Conservation (phyloP, 1,140 invertebrate species). For the Caenorhabditis brenneri region DNA sequence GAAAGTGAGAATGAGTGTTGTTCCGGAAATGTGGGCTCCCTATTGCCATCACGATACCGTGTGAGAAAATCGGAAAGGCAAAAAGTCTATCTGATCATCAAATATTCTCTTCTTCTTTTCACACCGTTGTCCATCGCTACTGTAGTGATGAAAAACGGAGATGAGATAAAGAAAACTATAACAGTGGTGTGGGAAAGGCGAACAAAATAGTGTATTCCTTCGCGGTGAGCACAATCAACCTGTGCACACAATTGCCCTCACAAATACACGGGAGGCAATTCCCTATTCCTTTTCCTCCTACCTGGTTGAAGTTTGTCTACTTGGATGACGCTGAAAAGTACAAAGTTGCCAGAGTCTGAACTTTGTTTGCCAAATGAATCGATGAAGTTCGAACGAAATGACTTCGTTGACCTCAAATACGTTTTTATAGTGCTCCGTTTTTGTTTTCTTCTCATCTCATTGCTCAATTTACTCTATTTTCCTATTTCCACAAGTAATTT, state of each 20-base stretch:
- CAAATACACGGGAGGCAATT: slow-evolving; percentile 4
- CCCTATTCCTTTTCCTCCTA: not conserved
- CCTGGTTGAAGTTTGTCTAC: not conserved
- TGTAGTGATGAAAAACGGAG: not conserved
- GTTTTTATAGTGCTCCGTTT: not conserved
- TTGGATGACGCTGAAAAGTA: slow-evolving; percentile 28
- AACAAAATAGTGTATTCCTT: not conserved
- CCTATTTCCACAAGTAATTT: not conserved
- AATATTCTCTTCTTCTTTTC: not conserved
- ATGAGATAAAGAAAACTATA: not conserved
- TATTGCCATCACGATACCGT: not conserved
- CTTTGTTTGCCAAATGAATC: too few species aligned
- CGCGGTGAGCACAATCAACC: not conserved
- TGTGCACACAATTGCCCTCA: slow-evolving; percentile 9
- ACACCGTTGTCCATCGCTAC: not conserved
- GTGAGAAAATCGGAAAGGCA: not conserved
- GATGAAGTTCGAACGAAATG: too few species aligned
- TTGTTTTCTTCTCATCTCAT: not conserved
- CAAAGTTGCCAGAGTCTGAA: not conserved
- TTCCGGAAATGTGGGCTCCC: not conserved
- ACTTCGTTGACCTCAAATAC: too few species aligned
- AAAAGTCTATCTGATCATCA: not conserved
- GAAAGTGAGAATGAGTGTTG: not conserved
- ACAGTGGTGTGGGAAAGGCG: not conserved
- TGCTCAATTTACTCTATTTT: not conserved